Evolutionary conservation across 2,797 vertebrate genomes (phyloP).

Genomic region (Semotilus atromaculatus): DNA sequence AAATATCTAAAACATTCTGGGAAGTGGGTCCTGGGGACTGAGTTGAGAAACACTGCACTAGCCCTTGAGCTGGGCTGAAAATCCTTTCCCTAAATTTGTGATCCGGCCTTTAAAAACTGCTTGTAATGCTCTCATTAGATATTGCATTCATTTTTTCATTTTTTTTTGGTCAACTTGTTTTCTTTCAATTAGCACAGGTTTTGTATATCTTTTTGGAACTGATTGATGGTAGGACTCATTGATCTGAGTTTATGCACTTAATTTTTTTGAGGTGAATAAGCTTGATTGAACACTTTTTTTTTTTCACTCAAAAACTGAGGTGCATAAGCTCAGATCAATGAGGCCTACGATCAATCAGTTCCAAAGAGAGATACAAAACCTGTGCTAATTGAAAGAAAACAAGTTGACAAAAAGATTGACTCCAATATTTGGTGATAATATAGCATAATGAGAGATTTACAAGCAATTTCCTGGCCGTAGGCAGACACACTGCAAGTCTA

Average conservation of each 20-base stretch:
- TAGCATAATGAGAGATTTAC: neutral
- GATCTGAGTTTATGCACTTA: neutral
- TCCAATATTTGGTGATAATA: neutral
- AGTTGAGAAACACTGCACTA: too few relatives aligned
- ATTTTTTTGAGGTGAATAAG: too few relatives aligned
- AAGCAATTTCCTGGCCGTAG: too few relatives aligned
- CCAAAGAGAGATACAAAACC: neutral
- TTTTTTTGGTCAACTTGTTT: neutral
- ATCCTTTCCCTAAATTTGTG: neutral
- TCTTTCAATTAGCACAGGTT: neutral
- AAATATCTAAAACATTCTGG: too few relatives aligned
- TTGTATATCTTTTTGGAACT: too few relatives aligned
- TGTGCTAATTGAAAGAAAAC: neutral
- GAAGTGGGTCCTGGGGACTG: too few relatives aligned
- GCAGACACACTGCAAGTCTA: too few relatives aligned
- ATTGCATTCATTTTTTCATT: neutral
- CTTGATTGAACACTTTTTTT: too few relatives aligned
- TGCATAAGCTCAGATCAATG: neutral
- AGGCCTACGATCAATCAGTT: neutral
- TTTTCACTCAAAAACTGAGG: neutral
- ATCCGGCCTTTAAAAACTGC: neutral
- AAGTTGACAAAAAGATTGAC: neutral
- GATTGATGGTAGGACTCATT: too few relatives aligned
- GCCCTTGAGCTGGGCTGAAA: neutral
- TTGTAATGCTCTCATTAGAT: neutral